Evolutionary conservation across 35 echinoderm and acorn worm species (phyloP).

Genomic region (Lytechinus variegatus): DNA sequence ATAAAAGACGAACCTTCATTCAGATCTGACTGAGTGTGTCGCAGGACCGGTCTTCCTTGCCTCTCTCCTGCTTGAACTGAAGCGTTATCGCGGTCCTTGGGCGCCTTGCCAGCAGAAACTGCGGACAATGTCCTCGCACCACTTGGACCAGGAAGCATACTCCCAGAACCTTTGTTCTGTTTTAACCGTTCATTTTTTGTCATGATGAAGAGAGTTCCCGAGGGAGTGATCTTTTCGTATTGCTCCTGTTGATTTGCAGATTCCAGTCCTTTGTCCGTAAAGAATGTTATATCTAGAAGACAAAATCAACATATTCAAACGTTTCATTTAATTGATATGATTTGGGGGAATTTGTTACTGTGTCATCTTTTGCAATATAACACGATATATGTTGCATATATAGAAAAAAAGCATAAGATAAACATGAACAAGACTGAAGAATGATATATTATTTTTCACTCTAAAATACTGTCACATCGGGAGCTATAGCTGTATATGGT

Average conservation of each 20-base stretch:
- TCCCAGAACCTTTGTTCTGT: conserved; percentile 16
- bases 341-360: too few relatives aligned
- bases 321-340: not conserved
- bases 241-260: conserved; percentile 75
- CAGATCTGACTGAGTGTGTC: not conserved
- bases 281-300: conserved; percentile 84
- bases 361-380: too few relatives aligned
- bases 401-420: too few relatives aligned
- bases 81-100: conserved; percentile 45
- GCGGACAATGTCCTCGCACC: not conserved
- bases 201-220: conserved; percentile 62
- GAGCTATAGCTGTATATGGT: too few relatives aligned
- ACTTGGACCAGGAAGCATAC: conserved; percentile 4
- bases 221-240: conserved; percentile 71
- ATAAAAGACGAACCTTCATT: not conserved
- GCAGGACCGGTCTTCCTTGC: conserved; percentile 3
- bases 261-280: conserved; percentile 86
- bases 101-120: not conserved
- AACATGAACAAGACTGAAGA: too few relatives aligned
- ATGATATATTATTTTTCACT: too few relatives aligned
- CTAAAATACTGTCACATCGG: too few relatives aligned
- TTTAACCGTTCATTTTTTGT: conserved; percentile 42
- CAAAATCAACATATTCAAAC: conserved; percentile 32
- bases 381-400: too few relatives aligned
- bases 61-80: conserved; percentile 47